phyloP scores from a whole-genome alignment of 2,888 invertebrate species.

The Thalpophila matura region DNA sequence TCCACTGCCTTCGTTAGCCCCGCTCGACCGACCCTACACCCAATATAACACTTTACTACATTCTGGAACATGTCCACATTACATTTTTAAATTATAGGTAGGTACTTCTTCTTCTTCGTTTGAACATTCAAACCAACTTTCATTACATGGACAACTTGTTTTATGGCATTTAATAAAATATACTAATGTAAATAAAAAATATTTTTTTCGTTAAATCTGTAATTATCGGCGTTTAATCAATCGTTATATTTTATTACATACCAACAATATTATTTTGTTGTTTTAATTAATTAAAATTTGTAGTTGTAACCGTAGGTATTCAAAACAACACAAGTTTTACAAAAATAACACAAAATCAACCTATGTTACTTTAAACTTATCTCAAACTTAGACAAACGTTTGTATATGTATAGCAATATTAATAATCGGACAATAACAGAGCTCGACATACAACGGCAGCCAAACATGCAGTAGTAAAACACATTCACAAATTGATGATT shows the following conservation, averaged over 20 bases:
- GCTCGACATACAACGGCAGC: conserved; percentile 69
- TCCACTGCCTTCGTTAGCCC: conserved; percentile 91
- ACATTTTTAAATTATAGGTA: neutral
- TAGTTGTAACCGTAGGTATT: conserved; percentile 23
- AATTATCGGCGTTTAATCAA: neutral
- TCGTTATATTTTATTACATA: conserved; percentile 32
- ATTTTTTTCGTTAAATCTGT: neutral
- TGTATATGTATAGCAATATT: conserved; percentile 69
- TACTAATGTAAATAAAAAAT: conserved; percentile 3
- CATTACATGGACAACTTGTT: conserved; percentile 4
- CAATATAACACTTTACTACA: conserved; percentile 49
- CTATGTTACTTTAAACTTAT: conserved; percentile 51
- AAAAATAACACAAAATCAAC: conserved; percentile 43
- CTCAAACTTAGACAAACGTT: conserved; percentile 57
- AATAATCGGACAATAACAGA: conserved; percentile 70
- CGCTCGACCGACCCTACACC: conserved; percentile 84
- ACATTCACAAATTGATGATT: conserved; percentile 84
- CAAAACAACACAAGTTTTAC: conserved; percentile 33
- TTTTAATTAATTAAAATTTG: conserved; percentile 5
- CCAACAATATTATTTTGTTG: conserved; percentile 15
- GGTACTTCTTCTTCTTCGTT: conserved; percentile 33
- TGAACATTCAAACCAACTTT: conserved; percentile 20
- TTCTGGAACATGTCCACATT: conserved; percentile 27
- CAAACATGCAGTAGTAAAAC: conserved; percentile 83
- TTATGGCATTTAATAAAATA: conserved; percentile 42